These are phyloP conservation scores for Thalassaphorura encarpata DNA, from an alignment of 1,140 invertebrate species.

Conservation along the genomic window DNA sequence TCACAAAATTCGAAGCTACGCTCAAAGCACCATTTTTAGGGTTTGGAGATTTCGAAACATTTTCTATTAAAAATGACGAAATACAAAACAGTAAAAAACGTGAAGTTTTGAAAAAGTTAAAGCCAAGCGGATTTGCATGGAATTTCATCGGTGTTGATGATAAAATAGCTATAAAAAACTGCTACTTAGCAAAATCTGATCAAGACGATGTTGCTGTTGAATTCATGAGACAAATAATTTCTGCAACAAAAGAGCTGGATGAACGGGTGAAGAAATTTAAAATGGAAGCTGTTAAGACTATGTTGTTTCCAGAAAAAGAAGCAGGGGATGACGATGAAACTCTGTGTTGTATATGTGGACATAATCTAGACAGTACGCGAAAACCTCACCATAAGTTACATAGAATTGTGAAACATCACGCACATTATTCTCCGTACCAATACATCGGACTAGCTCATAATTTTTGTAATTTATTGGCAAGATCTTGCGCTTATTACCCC, in stretches of 20 bases:
- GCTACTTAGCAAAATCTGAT: neutral
- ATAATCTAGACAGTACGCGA: neutral
- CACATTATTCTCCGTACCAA: slow-evolving; percentile 6
- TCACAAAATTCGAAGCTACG: neutral
- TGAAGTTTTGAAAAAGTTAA: neutral
- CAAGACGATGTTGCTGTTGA: neutral
- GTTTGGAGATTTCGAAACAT: slow-evolving; percentile 7
- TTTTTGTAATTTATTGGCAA: neutral
- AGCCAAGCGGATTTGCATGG: slow-evolving; percentile 1
- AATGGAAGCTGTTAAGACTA: neutral
- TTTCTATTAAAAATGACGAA: neutral
- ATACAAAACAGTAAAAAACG: neutral
- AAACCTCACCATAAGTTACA: neutral
- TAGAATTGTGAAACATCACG: slow-evolving; percentile 1
- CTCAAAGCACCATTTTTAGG: neutral
- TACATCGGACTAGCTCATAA: slow-evolving; percentile 2
- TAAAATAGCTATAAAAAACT: neutral
- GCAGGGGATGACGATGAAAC: neutral
- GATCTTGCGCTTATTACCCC: neutral
- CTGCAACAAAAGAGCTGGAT: neutral
- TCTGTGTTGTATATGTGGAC: neutral
- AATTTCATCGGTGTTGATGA: neutral
- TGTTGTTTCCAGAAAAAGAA: no score
- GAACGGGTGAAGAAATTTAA: neutral
- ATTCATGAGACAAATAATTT: neutral